Conservation (phyloP, 1,140 invertebrate species). For the Apocrypta bakeri region DNA sequence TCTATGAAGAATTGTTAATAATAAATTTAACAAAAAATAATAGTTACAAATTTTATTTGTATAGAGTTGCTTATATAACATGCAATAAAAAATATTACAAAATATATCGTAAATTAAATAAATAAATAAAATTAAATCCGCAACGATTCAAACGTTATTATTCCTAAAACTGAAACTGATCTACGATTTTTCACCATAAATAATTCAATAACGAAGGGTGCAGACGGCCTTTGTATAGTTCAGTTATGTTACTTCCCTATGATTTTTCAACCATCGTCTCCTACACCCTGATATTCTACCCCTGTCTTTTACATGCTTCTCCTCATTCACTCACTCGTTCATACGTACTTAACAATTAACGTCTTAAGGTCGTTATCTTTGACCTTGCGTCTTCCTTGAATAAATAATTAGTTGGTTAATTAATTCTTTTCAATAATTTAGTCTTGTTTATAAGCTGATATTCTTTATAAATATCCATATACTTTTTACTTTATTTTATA, state of each 20-base stretch:
- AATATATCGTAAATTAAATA: slow-evolving; percentile 32
- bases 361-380: slow-evolving; percentile 31
- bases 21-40: slow-evolving; percentile 40
- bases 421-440: slow-evolving; percentile 27
- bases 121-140: slow-evolving; percentile 48
- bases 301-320: background rate
- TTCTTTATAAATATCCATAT: slow-evolving; percentile 28
- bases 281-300: slow-evolving; percentile 2
- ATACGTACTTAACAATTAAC: slow-evolving; percentile 29
- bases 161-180: slow-evolving; percentile 43
- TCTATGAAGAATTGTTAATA: background rate
- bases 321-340: slow-evolving; percentile 29
- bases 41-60: slow-evolving; percentile 34
- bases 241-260: slow-evolving; percentile 32
- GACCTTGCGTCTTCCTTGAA: slow-evolving; percentile 37
- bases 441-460: slow-evolving; percentile 35
- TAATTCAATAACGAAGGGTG: slow-evolving; percentile 57
- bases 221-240: slow-evolving; percentile 48
- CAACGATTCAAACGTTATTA: slow-evolving; percentile 49
- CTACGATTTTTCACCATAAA: slow-evolving; percentile 50
- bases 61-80: slow-evolving; percentile 32
- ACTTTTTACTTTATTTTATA: slow-evolving; percentile 13
- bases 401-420: slow-evolving; percentile 41
- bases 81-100: slow-evolving; percentile 45
- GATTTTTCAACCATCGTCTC: slow-evolving; percentile 25